phyloP scores from a whole-genome alignment of 2,888 invertebrate genomes.

The Rhaphigaster nebulosa region DNA sequence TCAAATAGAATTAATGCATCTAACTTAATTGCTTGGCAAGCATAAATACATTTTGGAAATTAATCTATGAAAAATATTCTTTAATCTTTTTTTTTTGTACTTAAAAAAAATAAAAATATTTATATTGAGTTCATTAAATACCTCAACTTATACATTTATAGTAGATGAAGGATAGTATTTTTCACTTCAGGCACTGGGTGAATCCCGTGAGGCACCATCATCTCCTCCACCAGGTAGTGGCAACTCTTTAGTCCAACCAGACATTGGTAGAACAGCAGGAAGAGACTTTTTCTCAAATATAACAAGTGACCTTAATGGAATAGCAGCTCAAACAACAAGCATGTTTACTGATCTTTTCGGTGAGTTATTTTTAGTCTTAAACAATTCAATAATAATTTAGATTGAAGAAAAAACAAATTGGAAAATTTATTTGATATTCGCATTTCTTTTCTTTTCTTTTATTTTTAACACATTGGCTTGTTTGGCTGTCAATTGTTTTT shows the following conservation, averaged over 20 bases:
- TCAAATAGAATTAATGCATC: too few relatives aligned
- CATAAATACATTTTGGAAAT: too few relatives aligned
- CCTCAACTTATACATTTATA: not conserved
- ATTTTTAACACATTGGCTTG: not conserved
- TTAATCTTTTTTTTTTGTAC: not conserved
- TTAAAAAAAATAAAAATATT: too few relatives aligned
- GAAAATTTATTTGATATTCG: not conserved
- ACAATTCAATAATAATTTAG: not conserved
- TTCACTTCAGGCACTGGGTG: slow-evolving; percentile 70
- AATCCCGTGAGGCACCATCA: slow-evolving; percentile 68
- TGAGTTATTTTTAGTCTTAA: slow-evolving; percentile 67
- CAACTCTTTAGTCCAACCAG: slow-evolving; percentile 63
- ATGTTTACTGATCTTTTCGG: slow-evolving; percentile 97
- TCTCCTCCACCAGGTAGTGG: slow-evolving; percentile 61
- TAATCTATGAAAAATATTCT: too few relatives aligned
- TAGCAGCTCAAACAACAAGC: slow-evolving; percentile 92
- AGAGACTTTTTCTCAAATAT: slow-evolving; percentile 91
- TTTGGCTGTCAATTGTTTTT: slow-evolving; percentile 18
- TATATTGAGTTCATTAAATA: not conserved
- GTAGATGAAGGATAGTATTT: slow-evolving; percentile 58
- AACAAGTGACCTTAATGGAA: slow-evolving; percentile 91
- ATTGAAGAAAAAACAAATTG: not conserved
- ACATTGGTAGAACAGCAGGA: slow-evolving; percentile 64
- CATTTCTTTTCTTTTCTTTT: not conserved
- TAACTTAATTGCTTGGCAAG: too few relatives aligned